phyloP scores from a whole-genome alignment of 2,888 invertebrate species.

The Tiliacea citrago region DNA sequence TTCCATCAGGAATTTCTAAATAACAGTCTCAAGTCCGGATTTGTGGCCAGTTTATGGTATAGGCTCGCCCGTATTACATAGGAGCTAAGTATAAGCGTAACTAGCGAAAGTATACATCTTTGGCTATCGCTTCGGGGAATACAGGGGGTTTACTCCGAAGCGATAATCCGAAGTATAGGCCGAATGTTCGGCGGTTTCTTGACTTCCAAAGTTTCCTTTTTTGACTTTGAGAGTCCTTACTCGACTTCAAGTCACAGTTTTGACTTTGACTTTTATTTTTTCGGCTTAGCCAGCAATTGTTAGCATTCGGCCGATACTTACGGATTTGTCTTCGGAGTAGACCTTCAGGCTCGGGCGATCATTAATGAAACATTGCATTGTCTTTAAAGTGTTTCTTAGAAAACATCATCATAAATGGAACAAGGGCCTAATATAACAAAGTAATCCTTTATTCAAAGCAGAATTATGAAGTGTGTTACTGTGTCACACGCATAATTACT shows the following conservation, averaged over 20 bases:
- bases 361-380: slow-evolving; percentile 22
- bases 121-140: not conserved
- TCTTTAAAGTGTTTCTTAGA: slow-evolving; percentile 26
- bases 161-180: too few relatives aligned
- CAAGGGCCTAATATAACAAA: slow-evolving; percentile 44
- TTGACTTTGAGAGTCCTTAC: too few relatives aligned
- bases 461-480: slow-evolving; percentile 31
- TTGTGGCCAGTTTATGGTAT: not conserved
- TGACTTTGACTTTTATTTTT: too few relatives aligned
- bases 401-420: slow-evolving; percentile 25
- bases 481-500: slow-evolving; percentile 60
- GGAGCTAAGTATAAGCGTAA: too few relatives aligned
- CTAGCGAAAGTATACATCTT: not conserved
- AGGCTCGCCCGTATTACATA: not conserved
- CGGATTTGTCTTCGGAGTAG: too few relatives aligned
- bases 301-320: too few relatives aligned
- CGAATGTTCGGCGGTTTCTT: too few relatives aligned
- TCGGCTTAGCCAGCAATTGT: too few relatives aligned
- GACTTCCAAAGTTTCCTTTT: too few relatives aligned
- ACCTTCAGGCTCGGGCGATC: not conserved
- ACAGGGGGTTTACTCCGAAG: too few relatives aligned
- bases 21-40: not conserved
- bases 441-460: slow-evolving; percentile 63
- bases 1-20: not conserved
- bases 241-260: too few relatives aligned